Base-by-base conservation (phyloP, 2,797 vertebrate species). In the Pseudomugil tenellus region DNA sequence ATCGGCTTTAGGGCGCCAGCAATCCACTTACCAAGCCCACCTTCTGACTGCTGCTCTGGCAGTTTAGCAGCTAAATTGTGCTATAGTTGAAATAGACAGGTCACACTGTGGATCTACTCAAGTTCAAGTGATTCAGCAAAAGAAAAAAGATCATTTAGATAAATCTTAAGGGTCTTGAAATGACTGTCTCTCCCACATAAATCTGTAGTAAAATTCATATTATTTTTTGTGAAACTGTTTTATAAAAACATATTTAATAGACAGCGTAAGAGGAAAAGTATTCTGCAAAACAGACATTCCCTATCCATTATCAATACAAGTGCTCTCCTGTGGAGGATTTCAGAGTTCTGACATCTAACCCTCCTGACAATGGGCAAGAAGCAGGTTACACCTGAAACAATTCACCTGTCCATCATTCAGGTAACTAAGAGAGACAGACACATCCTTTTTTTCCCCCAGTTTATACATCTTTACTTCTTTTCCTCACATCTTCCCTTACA, bases 1-100 rank as follows among this genome's bases (percentile, higher is more conserved):
- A 92, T 88, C 81, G 81, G 87, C 86, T 87, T 87, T 76, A 80
- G 83, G 85, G 76, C 35, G 53, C 76, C 63, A 21, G 83, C 84
- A 91, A 86, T 88, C 88, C 79, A 88, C 86, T 87, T 86, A 85
- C 80, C 59, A 62, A 71, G 61, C 79, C 67, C 69, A 72, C 75
- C 79, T 73, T 73, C 74, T 74, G 86, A 70, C 81, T 66, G 80
- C 67, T 63, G 66, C 65, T 37, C 65, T 67, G 61, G 58, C 67
- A 57, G 82, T 64, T 78, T 78, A 83, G 74, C 59, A 78, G 83
- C 82, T 85, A 71, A 74, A 84, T 70, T 81, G 73, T 55, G 65
- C 81, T 28, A 11, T 29, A 64, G 74, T 57, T 26, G 57, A 77
- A 87, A 77, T 0, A 46, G 77, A 83, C 78, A 49, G 41, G 67